Percentiles rank a stretch among this genome's conserved stretches.
phyloP scores from a whole-genome alignment of 2,888 invertebrate species.

The Hoplodrina blanda region DNA sequence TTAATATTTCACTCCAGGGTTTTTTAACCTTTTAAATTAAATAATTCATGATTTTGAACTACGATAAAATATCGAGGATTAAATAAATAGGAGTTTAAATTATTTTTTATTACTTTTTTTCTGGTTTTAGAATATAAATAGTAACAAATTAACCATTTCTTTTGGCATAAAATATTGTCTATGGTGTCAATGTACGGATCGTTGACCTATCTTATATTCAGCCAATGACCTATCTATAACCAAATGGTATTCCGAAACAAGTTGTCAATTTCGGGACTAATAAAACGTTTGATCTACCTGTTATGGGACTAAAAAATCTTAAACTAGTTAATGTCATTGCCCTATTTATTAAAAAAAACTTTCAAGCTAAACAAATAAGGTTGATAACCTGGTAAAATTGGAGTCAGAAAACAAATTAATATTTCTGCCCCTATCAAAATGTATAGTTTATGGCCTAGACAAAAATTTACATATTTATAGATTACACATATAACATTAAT shows the following conservation, averaged over 20 bases:
- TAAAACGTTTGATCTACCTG: slow-evolving; percentile 19
- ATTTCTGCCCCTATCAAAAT: slow-evolving; percentile 17
- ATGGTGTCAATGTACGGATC: slow-evolving; percentile 25
- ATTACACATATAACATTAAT: slow-evolving; percentile 6
- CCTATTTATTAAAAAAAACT: slow-evolving; percentile 30
- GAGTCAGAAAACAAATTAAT: slow-evolving; percentile 32
- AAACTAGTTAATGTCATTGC: slow-evolving; percentile 16
- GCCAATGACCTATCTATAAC: slow-evolving; percentile 31
- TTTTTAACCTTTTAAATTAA: slow-evolving; percentile 20
- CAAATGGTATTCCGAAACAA: slow-evolving; percentile 42
- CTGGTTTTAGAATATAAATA: slow-evolving; percentile 1
- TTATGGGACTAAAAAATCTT: slow-evolving; percentile 6
- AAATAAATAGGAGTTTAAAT: slow-evolving; percentile 3
- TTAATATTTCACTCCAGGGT: slow-evolving; percentile 21
- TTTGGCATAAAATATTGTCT: slow-evolving; percentile 14
- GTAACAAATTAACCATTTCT: slow-evolving; percentile 41
- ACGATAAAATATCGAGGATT: not conserved
- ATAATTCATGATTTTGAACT: slow-evolving; percentile 22
- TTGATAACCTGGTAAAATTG: slow-evolving; percentile 33
- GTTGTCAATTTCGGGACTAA: slow-evolving; percentile 19
- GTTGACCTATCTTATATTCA: slow-evolving; percentile 28
- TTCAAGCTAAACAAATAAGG: slow-evolving; percentile 32
- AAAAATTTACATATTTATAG: slow-evolving; percentile 42
- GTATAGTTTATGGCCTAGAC: slow-evolving; percentile 7
- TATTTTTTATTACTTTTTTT: not conserved